A percentile compares a stretch with the other conserved stretches of the same genome.
Conservation (phyloP, 2,797 vertebrate genomes). For the Chrysocyon brachyurus region DNA sequence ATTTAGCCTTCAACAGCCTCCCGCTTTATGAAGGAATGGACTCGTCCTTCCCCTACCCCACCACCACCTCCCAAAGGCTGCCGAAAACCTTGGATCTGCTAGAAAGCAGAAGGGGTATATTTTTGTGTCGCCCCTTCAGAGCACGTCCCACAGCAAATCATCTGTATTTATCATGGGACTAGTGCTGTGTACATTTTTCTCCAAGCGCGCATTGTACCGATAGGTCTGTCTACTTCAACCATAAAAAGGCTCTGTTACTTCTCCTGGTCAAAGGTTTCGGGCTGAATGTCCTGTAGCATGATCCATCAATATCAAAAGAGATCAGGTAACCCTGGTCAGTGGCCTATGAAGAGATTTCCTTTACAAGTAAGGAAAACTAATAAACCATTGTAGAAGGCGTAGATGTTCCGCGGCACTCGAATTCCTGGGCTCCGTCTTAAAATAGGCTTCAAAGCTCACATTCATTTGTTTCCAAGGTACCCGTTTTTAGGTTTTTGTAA, state of each 20-base stretch:
- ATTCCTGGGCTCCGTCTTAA: constrained; percentile 75
- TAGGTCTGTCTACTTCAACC: constrained; percentile 19
- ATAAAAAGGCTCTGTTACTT: constrained; percentile 79
- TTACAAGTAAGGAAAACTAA: constrained; percentile 83
- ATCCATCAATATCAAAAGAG: constrained; percentile 71
- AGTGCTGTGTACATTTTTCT: neutral
- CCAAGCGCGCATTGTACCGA: neutral
- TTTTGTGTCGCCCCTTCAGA: no score
- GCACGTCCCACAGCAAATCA: neutral
- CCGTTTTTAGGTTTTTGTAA: constrained; percentile 66
- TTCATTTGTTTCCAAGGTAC: constrained; percentile 74
- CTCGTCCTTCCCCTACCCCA: neutral
- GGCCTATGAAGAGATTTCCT: constrained; percentile 87
- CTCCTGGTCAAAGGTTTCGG: constrained; percentile 78
- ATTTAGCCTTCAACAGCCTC: neutral
- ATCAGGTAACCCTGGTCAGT: constrained; percentile 80
- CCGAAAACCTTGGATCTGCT: neutral
- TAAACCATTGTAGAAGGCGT: constrained; percentile 81
- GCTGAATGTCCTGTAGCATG: constrained; percentile 82
- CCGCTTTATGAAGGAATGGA: neutral
- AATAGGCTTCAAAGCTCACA: constrained; percentile 78
- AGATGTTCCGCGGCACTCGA: constrained; percentile 61
- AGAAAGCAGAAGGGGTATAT: neutral
- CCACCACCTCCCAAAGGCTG: no score
- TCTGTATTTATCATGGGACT: neutral